A percentile compares a stretch with the other conserved stretches of the same genome.
Evolutionary conservation across 2,113 vertebrate species (phyloP).

Genomic region (Pampusana beccarii): DNA sequence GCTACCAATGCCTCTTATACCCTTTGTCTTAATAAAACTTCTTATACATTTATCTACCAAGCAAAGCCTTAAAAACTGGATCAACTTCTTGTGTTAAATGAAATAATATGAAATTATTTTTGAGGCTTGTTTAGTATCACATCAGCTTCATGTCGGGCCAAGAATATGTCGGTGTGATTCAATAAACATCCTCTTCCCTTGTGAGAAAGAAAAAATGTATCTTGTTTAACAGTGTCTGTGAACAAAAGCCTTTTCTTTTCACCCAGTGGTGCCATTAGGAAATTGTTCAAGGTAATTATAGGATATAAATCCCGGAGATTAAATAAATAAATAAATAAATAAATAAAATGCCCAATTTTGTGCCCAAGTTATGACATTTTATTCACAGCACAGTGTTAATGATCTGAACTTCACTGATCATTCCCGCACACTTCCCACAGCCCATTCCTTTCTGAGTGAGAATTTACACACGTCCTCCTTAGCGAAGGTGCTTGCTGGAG

Average conservation of each 20-base stretch:
- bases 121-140: not conserved
- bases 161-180: not conserved
- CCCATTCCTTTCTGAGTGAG: not conserved
- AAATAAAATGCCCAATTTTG: not conserved
- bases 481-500: not conserved
- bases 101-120: not conserved
- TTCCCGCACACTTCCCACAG: not conserved
- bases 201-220: not conserved
- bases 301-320: not conserved
- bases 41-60: not conserved
- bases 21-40: not conserved
- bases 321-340: not conserved
- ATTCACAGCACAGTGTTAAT: not conserved
- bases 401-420: not conserved
- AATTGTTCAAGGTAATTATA: not conserved
- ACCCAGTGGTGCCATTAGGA: not conserved
- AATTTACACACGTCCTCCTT: not conserved
- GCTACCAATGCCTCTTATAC: not conserved
- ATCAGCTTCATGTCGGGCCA: not conserved
- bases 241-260: not conserved
- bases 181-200: not conserved
- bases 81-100: not conserved
- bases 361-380: not conserved
- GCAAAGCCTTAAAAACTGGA: not conserved
- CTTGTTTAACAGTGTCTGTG: not conserved